Percentiles rank a stretch among this genome's conserved stretches.
Evolutionary conservation across 2,113 vertebrate species (phyloP).

Genomic region (Sander lucioperca): DNA sequence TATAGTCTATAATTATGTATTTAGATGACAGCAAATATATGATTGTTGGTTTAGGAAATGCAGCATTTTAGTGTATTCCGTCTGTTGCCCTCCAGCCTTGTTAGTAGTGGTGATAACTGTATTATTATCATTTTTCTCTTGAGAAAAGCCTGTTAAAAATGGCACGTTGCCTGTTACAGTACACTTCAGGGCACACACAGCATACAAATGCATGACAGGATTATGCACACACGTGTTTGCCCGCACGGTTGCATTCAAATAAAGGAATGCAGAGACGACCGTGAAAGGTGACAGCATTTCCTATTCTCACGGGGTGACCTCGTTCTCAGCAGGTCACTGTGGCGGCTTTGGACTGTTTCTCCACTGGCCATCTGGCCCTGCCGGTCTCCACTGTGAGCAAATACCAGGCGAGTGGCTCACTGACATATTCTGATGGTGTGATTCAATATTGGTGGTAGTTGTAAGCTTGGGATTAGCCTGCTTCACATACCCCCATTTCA

Average conservation of each 20-base stretch:
- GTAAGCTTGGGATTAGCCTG: conserved; percentile 74
- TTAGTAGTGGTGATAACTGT: neutral
- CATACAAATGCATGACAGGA: conserved; percentile 25
- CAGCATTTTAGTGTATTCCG: neutral
- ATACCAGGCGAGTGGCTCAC: conserved; percentile 51
- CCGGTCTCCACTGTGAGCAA: conserved; percentile 59
- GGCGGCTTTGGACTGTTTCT: conserved; percentile 61
- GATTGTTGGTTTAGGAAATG: neutral
- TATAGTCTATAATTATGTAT: neutral
- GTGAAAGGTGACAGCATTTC: conserved; percentile 69
- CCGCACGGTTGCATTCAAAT: conserved; percentile 21
- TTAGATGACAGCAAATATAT: neutral
- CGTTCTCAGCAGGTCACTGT: conserved; percentile 58
- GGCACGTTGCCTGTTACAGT: neutral
- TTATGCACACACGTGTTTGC: conserved; percentile 46
- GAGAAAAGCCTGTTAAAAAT: conserved; percentile 22
- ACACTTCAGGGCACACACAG: conserved; percentile 10
- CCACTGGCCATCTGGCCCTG: conserved; percentile 72
- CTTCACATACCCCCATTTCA: conserved; percentile 44
- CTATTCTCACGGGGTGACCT: conserved; percentile 64
- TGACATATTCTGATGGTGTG: conserved; percentile 70
- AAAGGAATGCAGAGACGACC: conserved; percentile 27
- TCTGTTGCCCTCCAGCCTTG: neutral
- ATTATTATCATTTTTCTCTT: neutral
- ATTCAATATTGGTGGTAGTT: conserved; percentile 67